Percentiles rank a stretch among this genome's conserved stretches.
Conservation (phyloP, 2,888 invertebrate species). For the Hybos culiciformis region DNA sequence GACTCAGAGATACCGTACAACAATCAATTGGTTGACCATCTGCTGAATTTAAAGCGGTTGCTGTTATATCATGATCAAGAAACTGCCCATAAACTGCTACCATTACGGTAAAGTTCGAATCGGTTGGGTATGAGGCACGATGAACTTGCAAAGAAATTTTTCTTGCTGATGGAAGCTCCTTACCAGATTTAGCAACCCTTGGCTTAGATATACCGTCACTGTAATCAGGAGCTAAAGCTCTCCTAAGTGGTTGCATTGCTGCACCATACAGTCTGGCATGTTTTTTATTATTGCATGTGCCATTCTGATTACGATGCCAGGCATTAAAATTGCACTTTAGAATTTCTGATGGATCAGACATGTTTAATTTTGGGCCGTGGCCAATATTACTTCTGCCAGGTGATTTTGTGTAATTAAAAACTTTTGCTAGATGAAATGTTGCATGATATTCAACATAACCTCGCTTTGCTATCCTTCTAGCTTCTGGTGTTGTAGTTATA, state of each 20-base stretch:
- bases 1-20: constrained; percentile 36
- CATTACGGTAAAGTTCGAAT: constrained; percentile 68
- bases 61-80: constrained; percentile 75
- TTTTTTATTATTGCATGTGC: constrained; percentile 60
- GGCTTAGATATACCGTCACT: constrained; percentile 60
- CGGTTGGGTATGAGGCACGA: constrained; percentile 55
- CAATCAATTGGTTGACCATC: constrained; percentile 62
- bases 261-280: constrained; percentile 55
- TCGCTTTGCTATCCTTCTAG: constrained; percentile 47
- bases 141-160: constrained; percentile 61
- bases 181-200: constrained; percentile 40
- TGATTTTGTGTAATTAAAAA: constrained; percentile 35
- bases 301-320: constrained; percentile 54
- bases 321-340: constrained; percentile 34
- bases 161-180: constrained; percentile 55
- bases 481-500: constrained; percentile 45
- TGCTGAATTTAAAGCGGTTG: constrained; percentile 64
- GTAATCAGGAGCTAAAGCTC: constrained; percentile 57
- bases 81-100: constrained; percentile 82
- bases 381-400: constrained; percentile 31
- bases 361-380: constrained; percentile 26
- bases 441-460: constrained; percentile 59
- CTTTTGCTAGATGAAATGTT: constrained; percentile 43
- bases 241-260: constrained; percentile 57
- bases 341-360: constrained; percentile 22